These are phyloP conservation scores for Chrysocyon brachyurus DNA, from an alignment of 2,797 vertebrate species.

Conservation along the genomic window DNA sequence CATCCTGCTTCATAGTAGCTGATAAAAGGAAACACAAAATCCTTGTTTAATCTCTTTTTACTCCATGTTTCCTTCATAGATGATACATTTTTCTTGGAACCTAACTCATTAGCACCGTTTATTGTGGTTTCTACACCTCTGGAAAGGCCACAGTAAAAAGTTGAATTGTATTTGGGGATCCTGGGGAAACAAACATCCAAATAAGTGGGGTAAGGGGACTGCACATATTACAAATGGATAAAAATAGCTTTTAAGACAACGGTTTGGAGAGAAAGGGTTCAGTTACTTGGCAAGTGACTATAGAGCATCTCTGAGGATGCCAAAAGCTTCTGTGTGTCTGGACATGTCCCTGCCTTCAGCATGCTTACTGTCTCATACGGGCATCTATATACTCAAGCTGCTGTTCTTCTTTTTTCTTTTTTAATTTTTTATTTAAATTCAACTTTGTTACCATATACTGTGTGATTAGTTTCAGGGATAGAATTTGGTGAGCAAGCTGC, in stretches of 20 bases:
- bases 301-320: neutral
- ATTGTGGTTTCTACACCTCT: neutral
- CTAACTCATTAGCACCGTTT: neutral
- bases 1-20: neutral
- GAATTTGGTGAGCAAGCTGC: neutral
- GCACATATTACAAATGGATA: accelerated
- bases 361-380: neutral
- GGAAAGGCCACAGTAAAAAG: neutral
- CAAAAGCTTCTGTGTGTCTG: neutral
- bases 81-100: neutral
- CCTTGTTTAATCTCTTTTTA: neutral
- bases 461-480: too few species aligned
- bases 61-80: neutral
- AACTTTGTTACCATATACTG: too few species aligned
- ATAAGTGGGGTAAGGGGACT: neutral
- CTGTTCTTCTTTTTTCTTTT: too few species aligned
- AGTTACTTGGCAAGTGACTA: neutral
- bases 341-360: neutral
- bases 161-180: neutral
- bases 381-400: too few species aligned
- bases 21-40: neutral
- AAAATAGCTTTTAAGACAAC: neutral
- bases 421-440: too few species aligned
- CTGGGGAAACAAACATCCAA: neutral
- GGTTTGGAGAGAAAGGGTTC: neutral